Conservation (phyloP, 2,797 vertebrate species). For the Sebastes cheni region DNA sequence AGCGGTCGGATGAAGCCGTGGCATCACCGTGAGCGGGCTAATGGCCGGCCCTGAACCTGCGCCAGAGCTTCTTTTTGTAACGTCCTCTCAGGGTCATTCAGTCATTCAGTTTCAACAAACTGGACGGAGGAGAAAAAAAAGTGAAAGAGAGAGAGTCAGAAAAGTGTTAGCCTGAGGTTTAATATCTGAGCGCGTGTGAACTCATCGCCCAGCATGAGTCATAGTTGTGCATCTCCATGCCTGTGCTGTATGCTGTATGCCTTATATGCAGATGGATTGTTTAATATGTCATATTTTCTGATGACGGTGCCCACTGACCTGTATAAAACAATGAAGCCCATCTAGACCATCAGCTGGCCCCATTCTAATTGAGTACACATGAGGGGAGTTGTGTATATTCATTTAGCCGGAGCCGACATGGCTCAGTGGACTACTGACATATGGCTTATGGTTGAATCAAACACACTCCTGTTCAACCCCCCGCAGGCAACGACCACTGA, state of each 20-base stretch:
- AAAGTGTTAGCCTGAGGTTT: constrained; percentile 1
- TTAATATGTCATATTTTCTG: constrained; percentile 35
- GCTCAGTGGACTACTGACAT: constrained; percentile 13
- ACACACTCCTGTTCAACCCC: neutral
- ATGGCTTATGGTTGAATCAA: constrained; percentile 25
- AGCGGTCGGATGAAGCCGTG: neutral
- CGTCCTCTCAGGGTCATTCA: neutral
- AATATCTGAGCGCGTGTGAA: neutral
- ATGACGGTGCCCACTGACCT: constrained; percentile 56
- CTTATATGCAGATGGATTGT: neutral
- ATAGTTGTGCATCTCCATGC: neutral
- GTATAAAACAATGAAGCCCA: constrained; percentile 30
- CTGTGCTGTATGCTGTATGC: neutral
- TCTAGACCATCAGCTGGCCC: constrained; percentile 49
- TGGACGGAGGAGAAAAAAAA: neutral
- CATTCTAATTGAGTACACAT: constrained; percentile 48
- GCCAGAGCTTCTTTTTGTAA: constrained; percentile 1
- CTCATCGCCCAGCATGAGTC: neutral
- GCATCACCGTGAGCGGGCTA: constrained; percentile 9
- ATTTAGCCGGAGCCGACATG: neutral
- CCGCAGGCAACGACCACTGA: neutral
- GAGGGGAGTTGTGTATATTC: constrained; percentile 11
- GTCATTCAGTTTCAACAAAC: constrained; percentile 13
- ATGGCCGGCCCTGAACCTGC: constrained; percentile 12
- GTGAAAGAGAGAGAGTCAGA: neutral